Evolutionary conservation across 2,888 invertebrate species (phyloP), one percentile per base, ranked within the genome.

Genomic region (Troides aeacus): DNA sequence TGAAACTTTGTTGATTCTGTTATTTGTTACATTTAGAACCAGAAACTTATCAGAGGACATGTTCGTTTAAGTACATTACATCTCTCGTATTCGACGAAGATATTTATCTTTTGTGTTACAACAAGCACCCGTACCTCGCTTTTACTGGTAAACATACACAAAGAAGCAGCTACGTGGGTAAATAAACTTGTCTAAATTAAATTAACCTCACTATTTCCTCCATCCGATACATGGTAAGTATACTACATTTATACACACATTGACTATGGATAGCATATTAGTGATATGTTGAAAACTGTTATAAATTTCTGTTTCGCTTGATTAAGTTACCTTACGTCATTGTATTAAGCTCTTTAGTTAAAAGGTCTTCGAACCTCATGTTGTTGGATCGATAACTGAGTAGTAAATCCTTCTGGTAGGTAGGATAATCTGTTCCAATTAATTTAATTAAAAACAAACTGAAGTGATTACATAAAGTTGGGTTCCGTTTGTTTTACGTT

Each of bases 361-460:
- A 71, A 71, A 72, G 72, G 67, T 72, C 72, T 71, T 69, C 58
- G 62, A 72, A 68, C 68, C 70, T 70, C 66, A 66, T 68, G 66
- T 68, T 50, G 57, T 68, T 50, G 57, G 70, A 72, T 81, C 78
- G 79, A 82, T 83, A 83, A 80, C 79, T 84, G 83, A 77, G 78
- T 79, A 75, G 77, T 81, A 82, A 86, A 88, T 86, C 84, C 85
- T 83, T 80, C 82, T 80, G 81, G 84, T 85, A 84, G 82, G 83
- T 83, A 84, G 85, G 84, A 85, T 86, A 86, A 87, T 87, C 86
- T 84, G 81, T 84, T 82, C 82, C 81, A 86, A 88, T 89, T 89
- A 89, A 89, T 89, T 87, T 84, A 87, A 88, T 89, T 89, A 88
- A 88, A 87, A 86, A 85, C 85, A 88, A 88, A 87, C 86, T 87